Evolutionary conservation across 2,797 vertebrate species (phyloP).

Genomic region (Argyrosomus regius): DNA sequence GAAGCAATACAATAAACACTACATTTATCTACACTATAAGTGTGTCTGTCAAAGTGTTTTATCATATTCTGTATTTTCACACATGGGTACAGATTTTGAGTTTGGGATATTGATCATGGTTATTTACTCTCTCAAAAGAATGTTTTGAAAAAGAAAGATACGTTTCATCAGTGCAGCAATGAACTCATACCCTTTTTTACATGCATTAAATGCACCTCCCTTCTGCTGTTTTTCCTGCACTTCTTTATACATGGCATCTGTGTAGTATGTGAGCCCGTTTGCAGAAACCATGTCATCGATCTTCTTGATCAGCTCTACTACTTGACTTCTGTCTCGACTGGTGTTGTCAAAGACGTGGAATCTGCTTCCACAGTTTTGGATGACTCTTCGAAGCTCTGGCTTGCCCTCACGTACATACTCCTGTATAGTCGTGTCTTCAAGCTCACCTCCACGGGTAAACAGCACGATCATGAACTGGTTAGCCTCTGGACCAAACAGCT

Average conservation of each 20-base stretch:
- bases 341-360: constrained; percentile 26
- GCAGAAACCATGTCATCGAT: background rate
- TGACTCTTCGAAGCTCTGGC: background rate
- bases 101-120: background rate
- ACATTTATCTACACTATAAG: too few relatives aligned
- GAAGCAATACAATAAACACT: too few relatives aligned
- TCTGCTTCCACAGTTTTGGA: constrained; percentile 17
- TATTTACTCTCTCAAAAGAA: background rate
- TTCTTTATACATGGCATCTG: constrained; percentile 6
- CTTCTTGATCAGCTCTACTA: constrained; percentile 4
- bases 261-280: background rate
- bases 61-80: too few relatives aligned
- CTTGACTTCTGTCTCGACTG: background rate
- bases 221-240: background rate
- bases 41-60: too few relatives aligned
- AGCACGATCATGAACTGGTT: constrained; percentile 29
- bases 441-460: background rate
- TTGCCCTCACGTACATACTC: background rate
- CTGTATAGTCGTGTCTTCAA: background rate
- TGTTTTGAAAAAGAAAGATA: rapidly evolving
- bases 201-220: rapidly evolving
- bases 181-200: background rate
- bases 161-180: rapidly evolving
- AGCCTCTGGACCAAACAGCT: background rate
- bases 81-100: too few relatives aligned